A percentile compares a stretch with the other conserved stretches of the same genome.
Conservation (phyloP, 1,140 invertebrate species). For the Drosophila tsacasi region DNA sequence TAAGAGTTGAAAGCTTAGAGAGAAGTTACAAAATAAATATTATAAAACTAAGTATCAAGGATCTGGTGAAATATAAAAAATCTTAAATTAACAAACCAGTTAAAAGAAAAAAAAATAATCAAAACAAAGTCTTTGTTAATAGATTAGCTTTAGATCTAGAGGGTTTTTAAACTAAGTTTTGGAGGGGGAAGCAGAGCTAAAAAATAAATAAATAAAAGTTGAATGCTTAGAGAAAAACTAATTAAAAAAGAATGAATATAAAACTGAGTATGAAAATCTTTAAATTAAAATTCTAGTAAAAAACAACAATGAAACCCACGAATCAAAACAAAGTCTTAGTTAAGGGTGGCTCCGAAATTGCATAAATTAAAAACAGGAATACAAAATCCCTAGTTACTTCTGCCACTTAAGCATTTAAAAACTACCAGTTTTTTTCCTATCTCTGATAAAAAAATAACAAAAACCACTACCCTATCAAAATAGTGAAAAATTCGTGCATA, state of each 20-base stretch:
- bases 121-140: no score
- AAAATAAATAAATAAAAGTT: not conserved
- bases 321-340: slow-evolving; percentile 22
- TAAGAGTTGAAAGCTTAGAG: not conserved
- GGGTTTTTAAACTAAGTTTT: not conserved
- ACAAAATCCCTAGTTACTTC: slow-evolving; percentile 24
- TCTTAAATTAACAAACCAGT: no score
- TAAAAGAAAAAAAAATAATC: no score
- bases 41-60: not conserved
- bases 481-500: slow-evolving; percentile 70
- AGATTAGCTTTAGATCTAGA: no score
- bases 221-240: not conserved
- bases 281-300: not conserved
- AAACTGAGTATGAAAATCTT: not conserved
- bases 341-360: slow-evolving; percentile 1
- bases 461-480: slow-evolving; percentile 57
- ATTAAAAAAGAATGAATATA: not conserved
- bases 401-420: slow-evolving; percentile 40
- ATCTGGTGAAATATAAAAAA: no score
- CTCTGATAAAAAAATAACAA: slow-evolving; percentile 19
- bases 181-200: no score
- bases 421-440: slow-evolving; percentile 22
- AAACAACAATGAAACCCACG: not conserved
- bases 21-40: not conserved
- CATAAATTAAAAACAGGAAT: slow-evolving; percentile 38